phyloP scores from a whole-genome alignment of 2,888 invertebrate genomes.

The Dyspetes luteomarginatus region DNA sequence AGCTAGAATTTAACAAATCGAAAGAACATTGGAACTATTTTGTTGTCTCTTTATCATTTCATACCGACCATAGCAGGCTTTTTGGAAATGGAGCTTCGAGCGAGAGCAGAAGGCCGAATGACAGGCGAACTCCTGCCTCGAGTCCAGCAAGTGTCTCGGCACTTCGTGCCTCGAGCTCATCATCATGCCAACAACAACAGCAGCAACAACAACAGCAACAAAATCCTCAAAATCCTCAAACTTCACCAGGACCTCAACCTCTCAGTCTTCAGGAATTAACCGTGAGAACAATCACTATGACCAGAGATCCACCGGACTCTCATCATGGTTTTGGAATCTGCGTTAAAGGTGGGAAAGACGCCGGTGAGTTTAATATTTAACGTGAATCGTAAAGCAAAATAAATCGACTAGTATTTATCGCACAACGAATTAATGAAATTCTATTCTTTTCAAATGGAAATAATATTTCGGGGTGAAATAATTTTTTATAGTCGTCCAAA shows the following conservation, averaged over 20 bases:
- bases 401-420: constrained; percentile 26
- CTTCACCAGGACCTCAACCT: constrained; percentile 84
- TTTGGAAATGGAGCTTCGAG: constrained; percentile 80
- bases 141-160: constrained; percentile 87
- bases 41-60: constrained; percentile 68
- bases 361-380: constrained; percentile 85
- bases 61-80: constrained; percentile 75
- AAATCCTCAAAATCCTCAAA: constrained; percentile 82
- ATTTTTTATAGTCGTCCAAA: background rate
- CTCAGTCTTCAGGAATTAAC: constrained; percentile 89
- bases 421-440: constrained; percentile 31
- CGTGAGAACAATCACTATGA: constrained; percentile 94
- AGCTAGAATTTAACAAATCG: background rate
- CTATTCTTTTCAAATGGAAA: constrained; percentile 12
- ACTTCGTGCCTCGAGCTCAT: constrained; percentile 73
- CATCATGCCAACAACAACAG: constrained; percentile 67
- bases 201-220: constrained; percentile 70
- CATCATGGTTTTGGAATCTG: constrained; percentile 95
- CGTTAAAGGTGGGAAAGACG: constrained; percentile 95
- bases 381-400: background rate
- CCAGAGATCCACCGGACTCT: constrained; percentile 91
- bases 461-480: background rate
- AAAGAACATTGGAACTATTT: constrained; percentile 15
- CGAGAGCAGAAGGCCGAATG: constrained; percentile 82
- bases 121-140: constrained; percentile 91